Evolutionary conservation across 2,797 vertebrate genomes (phyloP).

Genomic region (Lycodopsis pacificus): DNA sequence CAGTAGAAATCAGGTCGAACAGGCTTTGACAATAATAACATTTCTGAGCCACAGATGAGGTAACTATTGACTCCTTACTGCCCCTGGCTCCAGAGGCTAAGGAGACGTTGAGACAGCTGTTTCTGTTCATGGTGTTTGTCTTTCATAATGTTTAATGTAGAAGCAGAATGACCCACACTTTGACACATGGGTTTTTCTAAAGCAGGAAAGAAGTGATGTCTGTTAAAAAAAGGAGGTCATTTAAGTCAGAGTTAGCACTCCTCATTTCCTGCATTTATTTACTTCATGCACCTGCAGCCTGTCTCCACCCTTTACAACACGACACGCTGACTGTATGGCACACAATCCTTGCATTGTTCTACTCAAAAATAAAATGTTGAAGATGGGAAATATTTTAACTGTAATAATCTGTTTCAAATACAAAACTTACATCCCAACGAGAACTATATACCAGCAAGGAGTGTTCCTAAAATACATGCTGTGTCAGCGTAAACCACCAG

Average conservation of each 20-base stretch:
- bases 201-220: background rate
- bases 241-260: background rate
- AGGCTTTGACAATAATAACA: slow-evolving; percentile 63
- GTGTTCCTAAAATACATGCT: background rate
- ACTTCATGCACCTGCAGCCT: background rate
- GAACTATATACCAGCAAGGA: background rate
- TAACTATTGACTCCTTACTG: slow-evolving; percentile 6
- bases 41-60: slow-evolving; percentile 44
- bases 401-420: background rate
- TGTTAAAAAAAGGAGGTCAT: background rate
- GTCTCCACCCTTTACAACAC: background rate
- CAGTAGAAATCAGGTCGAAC: slow-evolving; percentile 60
- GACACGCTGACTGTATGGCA: background rate
- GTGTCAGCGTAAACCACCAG: background rate
- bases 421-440: background rate
- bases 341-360: background rate
- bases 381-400: background rate
- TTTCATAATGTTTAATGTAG: slow-evolving; percentile 4
- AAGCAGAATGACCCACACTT: background rate
- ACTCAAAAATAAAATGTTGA: background rate
- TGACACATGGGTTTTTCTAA: slow-evolving; percentile 4
- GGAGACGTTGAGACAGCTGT: slow-evolving; percentile 19
- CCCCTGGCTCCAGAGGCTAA: slow-evolving; percentile 25
- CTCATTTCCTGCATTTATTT: background rate
- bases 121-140: slow-evolving; percentile 5